Conservation (phyloP, 2,113 vertebrate species). For the Haemorhous mexicanus region DNA sequence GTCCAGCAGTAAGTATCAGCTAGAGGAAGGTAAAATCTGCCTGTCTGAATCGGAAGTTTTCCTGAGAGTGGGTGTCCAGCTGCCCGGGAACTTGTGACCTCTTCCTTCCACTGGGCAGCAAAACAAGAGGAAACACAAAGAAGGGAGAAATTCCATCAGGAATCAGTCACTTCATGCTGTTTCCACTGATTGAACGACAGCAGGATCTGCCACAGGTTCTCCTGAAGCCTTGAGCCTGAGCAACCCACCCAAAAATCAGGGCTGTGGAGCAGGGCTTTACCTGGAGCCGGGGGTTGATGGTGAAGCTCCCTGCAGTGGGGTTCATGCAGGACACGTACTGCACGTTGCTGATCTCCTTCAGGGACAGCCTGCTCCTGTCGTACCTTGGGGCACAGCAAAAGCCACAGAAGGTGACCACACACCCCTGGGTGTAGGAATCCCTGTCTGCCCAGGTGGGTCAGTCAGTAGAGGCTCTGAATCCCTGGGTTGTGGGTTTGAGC, state of each 20-base stretch:
- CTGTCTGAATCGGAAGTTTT: not conserved
- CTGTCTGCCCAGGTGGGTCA: no score
- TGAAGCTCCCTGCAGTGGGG: constrained; percentile 91
- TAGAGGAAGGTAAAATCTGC: not conserved
- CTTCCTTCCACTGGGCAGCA: not conserved
- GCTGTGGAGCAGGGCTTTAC: constrained; percentile 32
- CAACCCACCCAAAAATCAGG: not conserved
- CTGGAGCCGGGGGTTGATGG: constrained; percentile 95
- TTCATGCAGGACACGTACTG: constrained; percentile 99
- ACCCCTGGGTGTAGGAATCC: not conserved
- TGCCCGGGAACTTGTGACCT: not conserved
- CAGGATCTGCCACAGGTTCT: not conserved
- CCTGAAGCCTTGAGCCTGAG: not conserved
- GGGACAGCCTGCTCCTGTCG: constrained; percentile 86
- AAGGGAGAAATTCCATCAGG: not conserved
- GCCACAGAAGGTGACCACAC: not conserved
- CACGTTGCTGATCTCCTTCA: constrained; percentile 90
- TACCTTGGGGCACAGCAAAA: constrained; percentile 78
- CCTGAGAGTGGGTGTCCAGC: not conserved
- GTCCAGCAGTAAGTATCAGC: not conserved
- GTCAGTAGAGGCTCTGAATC: no score
- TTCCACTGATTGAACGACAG: not conserved
- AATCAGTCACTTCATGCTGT: not conserved
- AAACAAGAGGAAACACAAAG: not conserved
- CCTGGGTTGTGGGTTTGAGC: no score